Conservation (phyloP, 2,113 vertebrate genomes). For the Melanotaenia duboulayi region DNA sequence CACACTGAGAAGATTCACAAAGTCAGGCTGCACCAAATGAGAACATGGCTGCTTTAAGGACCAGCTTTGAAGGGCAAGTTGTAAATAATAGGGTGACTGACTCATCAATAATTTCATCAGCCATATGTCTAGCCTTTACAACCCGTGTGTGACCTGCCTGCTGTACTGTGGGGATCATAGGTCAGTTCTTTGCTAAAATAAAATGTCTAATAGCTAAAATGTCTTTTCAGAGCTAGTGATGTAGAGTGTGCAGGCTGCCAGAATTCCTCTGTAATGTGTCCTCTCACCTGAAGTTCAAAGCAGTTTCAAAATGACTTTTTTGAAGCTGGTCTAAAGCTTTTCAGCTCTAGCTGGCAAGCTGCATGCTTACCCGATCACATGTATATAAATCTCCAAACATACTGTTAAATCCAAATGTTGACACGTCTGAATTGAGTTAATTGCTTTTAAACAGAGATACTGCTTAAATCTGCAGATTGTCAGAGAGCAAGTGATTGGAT, state of each 20-base stretch:
- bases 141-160: slow-evolving; percentile 30
- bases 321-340: slow-evolving; percentile 47
- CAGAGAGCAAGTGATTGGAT: slow-evolving; percentile 56
- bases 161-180: slow-evolving; percentile 46
- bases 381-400: slow-evolving; percentile 35
- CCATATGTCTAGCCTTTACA: slow-evolving; percentile 41
- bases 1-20: not conserved
- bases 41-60: slow-evolving; percentile 23
- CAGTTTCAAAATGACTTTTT: slow-evolving; percentile 58
- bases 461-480: slow-evolving; percentile 64
- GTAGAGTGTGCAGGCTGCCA: slow-evolving; percentile 14
- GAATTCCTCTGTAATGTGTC: too few relatives aligned
- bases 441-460: slow-evolving; percentile 63
- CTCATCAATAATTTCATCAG: slow-evolving; percentile 58
- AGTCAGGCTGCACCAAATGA: slow-evolving; percentile 16
- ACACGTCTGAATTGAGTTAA: slow-evolving; percentile 38
- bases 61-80: slow-evolving; percentile 21
- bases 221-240: slow-evolving; percentile 65
- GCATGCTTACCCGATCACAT: slow-evolving; percentile 55
- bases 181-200: slow-evolving; percentile 59
- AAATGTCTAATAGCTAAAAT: slow-evolving; percentile 42
- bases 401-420: slow-evolving; percentile 23
- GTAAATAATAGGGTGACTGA: slow-evolving; percentile 45
- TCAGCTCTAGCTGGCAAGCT: slow-evolving; percentile 45
- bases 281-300: slow-evolving; percentile 61